Evolutionary conservation across 2,888 invertebrate species (phyloP).

Genomic region (Stenodera caucasica): DNA sequence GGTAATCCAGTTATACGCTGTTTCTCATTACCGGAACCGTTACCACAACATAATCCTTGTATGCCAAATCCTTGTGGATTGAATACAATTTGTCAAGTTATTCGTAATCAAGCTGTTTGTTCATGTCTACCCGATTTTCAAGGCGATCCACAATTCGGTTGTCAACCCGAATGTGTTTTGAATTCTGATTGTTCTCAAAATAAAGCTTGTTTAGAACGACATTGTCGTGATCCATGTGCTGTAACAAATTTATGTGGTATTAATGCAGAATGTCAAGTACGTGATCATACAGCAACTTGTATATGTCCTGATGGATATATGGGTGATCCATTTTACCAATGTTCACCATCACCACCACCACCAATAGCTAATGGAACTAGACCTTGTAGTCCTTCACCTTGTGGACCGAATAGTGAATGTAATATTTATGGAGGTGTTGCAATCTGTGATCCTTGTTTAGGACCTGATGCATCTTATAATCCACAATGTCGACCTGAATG

Average conservation of each 20-base stretch:
- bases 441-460: slow-evolving; percentile 76
- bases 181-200: slow-evolving; percentile 78
- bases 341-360: slow-evolving; percentile 57
- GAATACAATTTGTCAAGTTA: slow-evolving; percentile 76
- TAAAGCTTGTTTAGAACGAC: slow-evolving; percentile 74
- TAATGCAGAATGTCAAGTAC: slow-evolving; percentile 76
- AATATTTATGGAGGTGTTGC: slow-evolving; percentile 74
- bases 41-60: slow-evolving; percentile 68
- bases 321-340: slow-evolving; percentile 80
- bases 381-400: slow-evolving; percentile 79
- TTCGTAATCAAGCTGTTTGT: slow-evolving; percentile 72
- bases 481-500: slow-evolving; percentile 83
- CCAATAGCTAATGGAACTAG: slow-evolving; percentile 62
- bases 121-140: slow-evolving; percentile 74
- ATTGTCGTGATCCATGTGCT: slow-evolving; percentile 74
- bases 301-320: slow-evolving; percentile 74
- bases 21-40: slow-evolving; percentile 60
- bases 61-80: slow-evolving; percentile 74
- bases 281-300: slow-evolving; percentile 83
- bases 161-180: slow-evolving; percentile 77
- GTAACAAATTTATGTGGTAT: slow-evolving; percentile 74
- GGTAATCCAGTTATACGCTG: slow-evolving; percentile 81
- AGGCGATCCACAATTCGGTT: slow-evolving; percentile 79
- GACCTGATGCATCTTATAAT: slow-evolving; percentile 67
- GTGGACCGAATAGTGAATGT: slow-evolving; percentile 69